A percentile compares a stretch with the other conserved stretches of the same genome.
Conservation (phyloP, 2,888 invertebrate species). For the Sympetrum striolatum region DNA sequence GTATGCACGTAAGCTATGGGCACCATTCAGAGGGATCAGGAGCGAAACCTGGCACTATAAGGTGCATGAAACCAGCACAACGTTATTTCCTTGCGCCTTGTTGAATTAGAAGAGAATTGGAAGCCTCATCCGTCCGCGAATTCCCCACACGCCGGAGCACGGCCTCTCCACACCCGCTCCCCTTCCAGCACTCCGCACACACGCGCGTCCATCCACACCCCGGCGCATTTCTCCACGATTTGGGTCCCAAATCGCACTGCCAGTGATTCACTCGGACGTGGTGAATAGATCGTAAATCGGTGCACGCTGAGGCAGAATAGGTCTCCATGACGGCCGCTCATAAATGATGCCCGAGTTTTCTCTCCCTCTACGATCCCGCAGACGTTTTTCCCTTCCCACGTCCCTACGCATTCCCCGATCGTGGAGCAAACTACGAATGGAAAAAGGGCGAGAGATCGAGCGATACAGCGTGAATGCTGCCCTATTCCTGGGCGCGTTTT, state of each 20-base stretch:
- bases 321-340: slow-evolving; percentile 28
- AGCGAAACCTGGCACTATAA: too few species aligned
- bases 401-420: not conserved
- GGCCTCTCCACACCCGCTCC: not conserved
- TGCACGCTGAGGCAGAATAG: not conserved
- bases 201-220: not conserved
- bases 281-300: slow-evolving; percentile 38
- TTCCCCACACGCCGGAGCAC: not conserved
- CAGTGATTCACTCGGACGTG: not conserved
- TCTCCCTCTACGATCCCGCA: not conserved
- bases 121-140: not conserved
- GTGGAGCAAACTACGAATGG: not conserved
- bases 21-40: too few species aligned
- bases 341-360: slow-evolving; percentile 26
- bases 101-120: too few species aligned
- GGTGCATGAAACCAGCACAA: too few species aligned
- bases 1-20: too few species aligned
- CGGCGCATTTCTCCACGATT: not conserved
- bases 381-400: not conserved
- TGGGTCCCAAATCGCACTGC: not conserved
- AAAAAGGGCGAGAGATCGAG: not conserved
- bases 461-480: too few species aligned
- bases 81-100: too few species aligned
- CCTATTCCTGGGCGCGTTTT: too few species aligned
- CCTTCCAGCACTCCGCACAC: not conserved